These are phyloP conservation scores for Pan paniscus DNA, from an alignment of 2,113 vertebrate species.

Conservation along the genomic window DNA sequence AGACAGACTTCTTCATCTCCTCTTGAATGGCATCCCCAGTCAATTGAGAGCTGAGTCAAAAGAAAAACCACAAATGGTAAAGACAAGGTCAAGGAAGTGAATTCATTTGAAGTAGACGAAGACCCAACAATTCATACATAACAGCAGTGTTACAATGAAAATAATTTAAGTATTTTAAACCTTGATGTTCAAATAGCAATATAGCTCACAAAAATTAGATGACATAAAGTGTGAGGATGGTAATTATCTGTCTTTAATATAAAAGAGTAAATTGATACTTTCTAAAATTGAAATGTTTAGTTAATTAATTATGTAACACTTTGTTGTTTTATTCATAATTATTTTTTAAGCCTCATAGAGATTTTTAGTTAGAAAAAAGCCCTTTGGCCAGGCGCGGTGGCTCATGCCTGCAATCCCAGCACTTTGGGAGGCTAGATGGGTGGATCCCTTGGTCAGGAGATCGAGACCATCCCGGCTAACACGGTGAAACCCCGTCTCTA, in stretches of 20 bases:
- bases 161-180: background rate
- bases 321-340: background rate
- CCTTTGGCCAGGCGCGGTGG: no score
- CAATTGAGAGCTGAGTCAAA: background rate
- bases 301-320: background rate
- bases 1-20: background rate
- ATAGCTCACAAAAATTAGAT: background rate
- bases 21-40: background rate
- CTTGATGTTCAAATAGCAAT: background rate
- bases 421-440: no score
- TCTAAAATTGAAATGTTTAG: background rate
- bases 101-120: background rate
- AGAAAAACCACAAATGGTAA: background rate
- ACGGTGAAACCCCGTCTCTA: no score
- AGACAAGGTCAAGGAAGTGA: background rate
- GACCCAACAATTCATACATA: background rate
- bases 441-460: no score
- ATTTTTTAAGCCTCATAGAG: background rate
- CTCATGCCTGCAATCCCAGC: no score
- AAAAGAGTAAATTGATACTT: background rate
- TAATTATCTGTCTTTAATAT: background rate
- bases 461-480: no score
- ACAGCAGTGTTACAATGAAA: background rate
- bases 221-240: background rate
- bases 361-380: background rate